phyloP scores from a whole-genome alignment of 2,888 invertebrate species.

The Drosophila bunnanda region DNA sequence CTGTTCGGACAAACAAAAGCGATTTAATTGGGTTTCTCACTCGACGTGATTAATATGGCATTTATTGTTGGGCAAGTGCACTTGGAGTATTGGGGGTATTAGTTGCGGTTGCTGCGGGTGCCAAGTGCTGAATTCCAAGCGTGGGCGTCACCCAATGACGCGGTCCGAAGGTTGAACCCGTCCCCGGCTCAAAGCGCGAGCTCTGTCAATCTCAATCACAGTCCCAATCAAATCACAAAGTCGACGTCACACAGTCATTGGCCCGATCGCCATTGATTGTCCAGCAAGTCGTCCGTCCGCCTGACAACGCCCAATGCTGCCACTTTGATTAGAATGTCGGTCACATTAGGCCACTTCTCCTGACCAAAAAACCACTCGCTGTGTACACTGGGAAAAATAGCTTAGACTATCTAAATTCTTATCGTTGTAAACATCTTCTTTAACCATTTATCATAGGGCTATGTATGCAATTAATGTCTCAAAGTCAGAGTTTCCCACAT shows the following conservation, averaged over 20 bases:
- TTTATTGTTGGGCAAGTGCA: constrained; percentile 41
- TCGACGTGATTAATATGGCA: constrained; percentile 41
- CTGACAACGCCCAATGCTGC: constrained; percentile 29
- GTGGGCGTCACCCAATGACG: constrained; percentile 71
- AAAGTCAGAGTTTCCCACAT: not conserved
- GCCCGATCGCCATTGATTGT: constrained; percentile 44
- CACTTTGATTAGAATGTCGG: constrained; percentile 49
- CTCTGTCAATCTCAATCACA: constrained; percentile 54
- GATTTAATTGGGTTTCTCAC: constrained; percentile 39
- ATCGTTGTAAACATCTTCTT: not conserved
- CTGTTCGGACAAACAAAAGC: constrained; percentile 51
- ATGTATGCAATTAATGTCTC: not conserved
- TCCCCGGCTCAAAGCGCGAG: constrained; percentile 28
- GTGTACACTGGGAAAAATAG: constrained; percentile 11
- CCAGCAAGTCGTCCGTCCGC: constrained; percentile 28
- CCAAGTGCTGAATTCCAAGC: constrained; percentile 69
- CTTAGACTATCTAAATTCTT: not conserved
- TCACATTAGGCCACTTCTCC: constrained; percentile 26
- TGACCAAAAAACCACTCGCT: constrained; percentile 5
- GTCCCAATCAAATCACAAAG: constrained; percentile 65
- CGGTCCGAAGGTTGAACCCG: constrained; percentile 40
- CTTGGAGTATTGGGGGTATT: constrained; percentile 60
- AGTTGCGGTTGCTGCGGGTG: constrained; percentile 53
- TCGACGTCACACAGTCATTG: constrained; percentile 58
- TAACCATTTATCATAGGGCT: not conserved